Evolutionary conservation across 2,888 invertebrate species (phyloP).

Genomic region (Eugnorisma glareosa): DNA sequence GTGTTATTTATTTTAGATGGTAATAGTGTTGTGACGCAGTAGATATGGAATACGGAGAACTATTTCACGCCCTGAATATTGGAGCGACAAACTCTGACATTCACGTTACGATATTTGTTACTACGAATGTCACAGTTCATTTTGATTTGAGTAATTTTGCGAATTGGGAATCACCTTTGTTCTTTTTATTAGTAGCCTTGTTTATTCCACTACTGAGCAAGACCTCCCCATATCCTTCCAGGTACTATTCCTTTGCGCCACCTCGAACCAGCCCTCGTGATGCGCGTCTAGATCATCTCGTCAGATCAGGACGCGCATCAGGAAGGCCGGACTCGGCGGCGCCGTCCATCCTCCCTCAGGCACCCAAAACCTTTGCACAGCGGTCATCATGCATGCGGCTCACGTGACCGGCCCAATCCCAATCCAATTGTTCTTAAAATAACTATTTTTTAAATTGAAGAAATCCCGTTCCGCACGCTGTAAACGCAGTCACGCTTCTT

Average conservation of each 20-base stretch:
- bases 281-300: too few relatives aligned
- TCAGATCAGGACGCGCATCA: too few relatives aligned
- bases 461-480: background rate
- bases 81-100: constrained; percentile 13
- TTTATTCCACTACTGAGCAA: too few relatives aligned
- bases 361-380: too few relatives aligned
- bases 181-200: too few relatives aligned
- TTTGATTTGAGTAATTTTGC: background rate
- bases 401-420: too few relatives aligned
- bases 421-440: background rate
- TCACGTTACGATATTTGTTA: constrained; percentile 7
- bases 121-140: background rate
- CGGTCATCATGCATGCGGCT: too few relatives aligned
- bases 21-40: constrained; percentile 21
- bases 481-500: constrained; percentile 1
- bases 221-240: too few relatives aligned
- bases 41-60: constrained; percentile 44
- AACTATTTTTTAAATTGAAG: constrained; percentile 14
- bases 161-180: background rate
- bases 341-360: too few relatives aligned
- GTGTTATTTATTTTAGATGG: constrained; percentile 38
- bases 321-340: too few relatives aligned
- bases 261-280: too few relatives aligned
- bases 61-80: constrained; percentile 29
- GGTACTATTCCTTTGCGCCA: too few relatives aligned